A percentile compares a stretch with the other conserved stretches of the same genome.
These are phyloP conservation scores for Dendropsophus ebraccatus DNA, from an alignment of 2,113 vertebrate species.

Conservation along the genomic window DNA sequence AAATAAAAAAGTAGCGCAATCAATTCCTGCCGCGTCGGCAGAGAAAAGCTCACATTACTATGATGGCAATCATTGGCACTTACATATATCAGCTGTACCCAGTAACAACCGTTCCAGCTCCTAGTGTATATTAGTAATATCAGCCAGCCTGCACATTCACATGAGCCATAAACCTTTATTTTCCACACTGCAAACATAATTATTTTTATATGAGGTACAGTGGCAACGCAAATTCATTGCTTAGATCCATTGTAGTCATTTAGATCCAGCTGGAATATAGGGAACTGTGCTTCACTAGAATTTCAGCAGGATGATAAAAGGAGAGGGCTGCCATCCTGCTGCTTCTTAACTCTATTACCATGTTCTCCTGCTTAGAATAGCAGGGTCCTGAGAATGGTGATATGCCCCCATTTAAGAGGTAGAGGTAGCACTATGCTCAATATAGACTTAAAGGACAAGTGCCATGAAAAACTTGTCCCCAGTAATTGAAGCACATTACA, in stretches of 20 bases:
- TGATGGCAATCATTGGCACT: conserved; percentile 33
- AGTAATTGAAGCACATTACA: too few relatives aligned
- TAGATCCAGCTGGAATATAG: background rate
- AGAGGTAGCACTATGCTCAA: too few relatives aligned
- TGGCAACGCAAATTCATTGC: background rate
- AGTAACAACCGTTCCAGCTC: background rate
- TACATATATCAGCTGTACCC: background rate
- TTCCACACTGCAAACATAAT: background rate
- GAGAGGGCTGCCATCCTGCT: too few relatives aligned
- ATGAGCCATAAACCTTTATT: background rate
- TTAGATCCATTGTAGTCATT: background rate
- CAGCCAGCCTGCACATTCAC: background rate
- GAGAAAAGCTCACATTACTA: conserved; percentile 14
- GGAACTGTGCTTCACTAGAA: background rate
- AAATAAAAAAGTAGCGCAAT: conserved; percentile 5
- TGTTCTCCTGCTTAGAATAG: too few relatives aligned
- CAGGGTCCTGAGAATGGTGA: too few relatives aligned
- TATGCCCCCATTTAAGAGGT: too few relatives aligned
- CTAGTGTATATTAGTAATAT: background rate
- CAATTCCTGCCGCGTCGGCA: conserved; percentile 7
- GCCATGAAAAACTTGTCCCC: too few relatives aligned
- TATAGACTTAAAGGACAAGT: too few relatives aligned
- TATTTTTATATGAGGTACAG: background rate
- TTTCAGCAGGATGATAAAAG: background rate
- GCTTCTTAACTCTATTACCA: too few relatives aligned